Conservation (phyloP, 2,113 vertebrate species). For the Dicrurus megarhynchus region DNA sequence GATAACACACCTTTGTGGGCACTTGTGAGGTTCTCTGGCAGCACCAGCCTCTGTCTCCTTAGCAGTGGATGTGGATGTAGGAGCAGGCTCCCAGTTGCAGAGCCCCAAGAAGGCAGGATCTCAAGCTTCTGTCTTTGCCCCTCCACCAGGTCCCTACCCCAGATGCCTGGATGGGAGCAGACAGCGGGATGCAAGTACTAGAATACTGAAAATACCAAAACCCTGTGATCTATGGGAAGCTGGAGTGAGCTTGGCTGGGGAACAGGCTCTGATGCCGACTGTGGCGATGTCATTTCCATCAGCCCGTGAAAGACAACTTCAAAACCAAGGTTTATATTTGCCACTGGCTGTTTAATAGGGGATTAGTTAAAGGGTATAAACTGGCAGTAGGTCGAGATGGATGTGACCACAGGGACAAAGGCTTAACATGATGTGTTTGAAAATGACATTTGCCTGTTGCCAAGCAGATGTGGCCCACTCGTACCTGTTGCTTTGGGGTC, state of each 20-base stretch:
- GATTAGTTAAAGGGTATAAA: constrained; percentile 42
- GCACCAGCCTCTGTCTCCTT: not conserved
- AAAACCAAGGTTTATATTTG: constrained; percentile 48
- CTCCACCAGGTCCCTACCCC: not conserved
- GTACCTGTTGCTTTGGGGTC: constrained; percentile 22
- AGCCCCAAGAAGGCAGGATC: not conserved
- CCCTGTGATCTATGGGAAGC: not conserved
- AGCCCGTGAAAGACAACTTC: constrained; percentile 48
- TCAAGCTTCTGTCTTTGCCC: accelerated
- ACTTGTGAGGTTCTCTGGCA: not conserved
- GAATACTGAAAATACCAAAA: not conserved
- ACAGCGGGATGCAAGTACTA: not conserved
- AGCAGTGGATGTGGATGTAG: not conserved
- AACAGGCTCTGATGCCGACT: accelerated
- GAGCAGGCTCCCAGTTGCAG: not conserved
- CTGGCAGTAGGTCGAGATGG: constrained; percentile 41
- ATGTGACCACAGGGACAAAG: not conserved
- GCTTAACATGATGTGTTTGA: not conserved
- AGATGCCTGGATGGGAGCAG: not conserved
- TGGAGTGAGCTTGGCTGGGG: not conserved
- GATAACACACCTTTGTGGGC: not conserved
- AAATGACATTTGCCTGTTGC: constrained; percentile 28
- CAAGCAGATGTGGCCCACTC: not conserved
- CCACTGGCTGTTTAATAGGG: constrained; percentile 28
- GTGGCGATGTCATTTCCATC: not conserved